Evolutionary conservation across 2,113 vertebrate genomes (phyloP).

Genomic region (Rhinogobius similis): DNA sequence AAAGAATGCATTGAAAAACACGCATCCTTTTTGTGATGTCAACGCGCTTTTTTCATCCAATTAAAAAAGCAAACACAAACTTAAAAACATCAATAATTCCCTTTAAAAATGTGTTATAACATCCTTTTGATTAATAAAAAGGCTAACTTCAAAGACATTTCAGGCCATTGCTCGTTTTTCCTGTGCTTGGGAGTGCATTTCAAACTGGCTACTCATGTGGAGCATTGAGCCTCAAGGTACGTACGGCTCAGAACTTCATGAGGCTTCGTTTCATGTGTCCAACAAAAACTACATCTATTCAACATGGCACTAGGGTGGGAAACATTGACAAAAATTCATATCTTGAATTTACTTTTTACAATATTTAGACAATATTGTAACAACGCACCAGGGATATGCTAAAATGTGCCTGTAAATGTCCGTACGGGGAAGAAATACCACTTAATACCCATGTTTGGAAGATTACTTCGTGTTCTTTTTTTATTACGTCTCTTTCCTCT

Average conservation of each 20-base stretch:
- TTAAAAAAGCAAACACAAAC: conserved; percentile 1
- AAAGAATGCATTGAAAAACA: no score
- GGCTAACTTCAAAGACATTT: conserved; percentile 31
- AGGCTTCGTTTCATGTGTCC: conserved; percentile 32
- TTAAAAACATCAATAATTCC: conserved; percentile 42
- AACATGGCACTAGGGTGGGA: conserved; percentile 7
- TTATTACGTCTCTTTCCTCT: no score
- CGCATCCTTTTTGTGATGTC: not conserved
- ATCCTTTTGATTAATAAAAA: conserved; percentile 33
- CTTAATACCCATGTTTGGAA: no score
- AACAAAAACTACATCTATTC: conserved; percentile 31
- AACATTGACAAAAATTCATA: no score
- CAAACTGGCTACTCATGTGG: not conserved
- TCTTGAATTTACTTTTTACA: no score
- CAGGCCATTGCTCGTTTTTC: not conserved
- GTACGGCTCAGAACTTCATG: not conserved
- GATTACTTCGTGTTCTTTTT: no score
- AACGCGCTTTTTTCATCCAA: not conserved
- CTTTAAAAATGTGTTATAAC: conserved; percentile 21
- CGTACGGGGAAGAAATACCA: no score
- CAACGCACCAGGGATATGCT: no score
- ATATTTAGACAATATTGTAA: no score
- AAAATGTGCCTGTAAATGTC: no score
- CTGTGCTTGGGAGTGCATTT: conserved; percentile 3
- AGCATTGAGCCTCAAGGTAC: conserved; percentile 14